These are phyloP conservation scores for Ondatra zibethicus DNA, from an alignment of 2,113 vertebrate genomes.

Conservation along the genomic window DNA sequence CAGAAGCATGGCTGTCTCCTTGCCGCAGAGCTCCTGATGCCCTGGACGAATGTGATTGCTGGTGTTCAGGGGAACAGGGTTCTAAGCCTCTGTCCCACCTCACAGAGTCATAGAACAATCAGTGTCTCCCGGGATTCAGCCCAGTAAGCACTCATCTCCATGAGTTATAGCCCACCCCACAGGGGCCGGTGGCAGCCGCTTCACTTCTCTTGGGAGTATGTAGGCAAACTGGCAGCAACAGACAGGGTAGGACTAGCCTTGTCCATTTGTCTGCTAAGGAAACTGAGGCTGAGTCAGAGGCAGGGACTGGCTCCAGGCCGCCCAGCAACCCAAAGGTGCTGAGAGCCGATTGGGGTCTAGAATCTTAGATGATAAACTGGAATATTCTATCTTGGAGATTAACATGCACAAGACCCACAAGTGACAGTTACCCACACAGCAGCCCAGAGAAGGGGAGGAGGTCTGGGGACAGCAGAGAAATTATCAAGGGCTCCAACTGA, in stretches of 20 bases:
- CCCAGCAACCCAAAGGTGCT: rapidly evolving
- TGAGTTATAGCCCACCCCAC: background rate
- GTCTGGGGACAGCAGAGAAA: background rate
- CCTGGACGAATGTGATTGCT: background rate
- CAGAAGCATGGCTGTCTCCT: background rate
- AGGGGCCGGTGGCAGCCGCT: rapidly evolving
- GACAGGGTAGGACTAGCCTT: background rate
- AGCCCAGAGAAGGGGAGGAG: background rate
- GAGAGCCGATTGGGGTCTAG: background rate
- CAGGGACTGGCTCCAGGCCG: background rate
- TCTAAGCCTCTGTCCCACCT: background rate
- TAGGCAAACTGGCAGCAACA: background rate
- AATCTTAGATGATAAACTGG: background rate
- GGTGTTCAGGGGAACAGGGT: background rate
- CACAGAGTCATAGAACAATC: background rate
- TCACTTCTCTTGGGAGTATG: background rate
- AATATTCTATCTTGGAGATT: rapidly evolving
- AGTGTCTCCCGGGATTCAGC: background rate
- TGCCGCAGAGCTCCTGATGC: rapidly evolving
- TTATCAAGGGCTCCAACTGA: background rate
- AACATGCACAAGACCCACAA: background rate
- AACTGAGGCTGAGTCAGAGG: background rate
- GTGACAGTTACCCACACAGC: background rate
- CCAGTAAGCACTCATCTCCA: rapidly evolving
- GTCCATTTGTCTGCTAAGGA: background rate